These are phyloP conservation scores for Coccyzus lansbergi DNA, from an alignment of 2,797 vertebrate species.

Conservation along the genomic window DNA sequence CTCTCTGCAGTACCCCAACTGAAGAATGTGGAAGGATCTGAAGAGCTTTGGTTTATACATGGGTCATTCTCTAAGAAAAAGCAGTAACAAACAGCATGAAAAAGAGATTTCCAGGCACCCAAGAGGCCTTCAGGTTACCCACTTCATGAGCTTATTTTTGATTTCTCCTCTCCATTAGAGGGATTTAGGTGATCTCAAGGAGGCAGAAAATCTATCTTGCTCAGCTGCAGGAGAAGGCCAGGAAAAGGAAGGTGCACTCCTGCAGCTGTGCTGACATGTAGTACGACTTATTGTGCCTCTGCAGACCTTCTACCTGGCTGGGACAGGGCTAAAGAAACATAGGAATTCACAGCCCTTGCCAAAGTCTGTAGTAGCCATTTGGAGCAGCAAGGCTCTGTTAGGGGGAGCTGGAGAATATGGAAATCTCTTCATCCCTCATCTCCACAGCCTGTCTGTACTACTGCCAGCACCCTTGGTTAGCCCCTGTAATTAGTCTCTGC, in stretches of 20 bases:
- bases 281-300: neutral
- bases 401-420: fast-evolving
- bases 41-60: neutral
- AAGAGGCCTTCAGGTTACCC: neutral
- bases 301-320: neutral
- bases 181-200: neutral
- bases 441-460: neutral
- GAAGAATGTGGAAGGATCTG: neutral
- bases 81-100: neutral
- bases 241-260: neutral
- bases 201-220: neutral
- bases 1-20: neutral
- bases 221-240: neutral
- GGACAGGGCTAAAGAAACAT: neutral
- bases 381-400: neutral
- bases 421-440: neutral
- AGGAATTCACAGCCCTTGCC: neutral
- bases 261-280: neutral
- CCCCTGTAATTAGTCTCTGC: neutral
- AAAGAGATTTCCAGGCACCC: neutral
- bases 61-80: neutral
- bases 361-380: neutral
- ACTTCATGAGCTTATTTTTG: neutral
- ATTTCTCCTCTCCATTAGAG: neutral
- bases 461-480: neutral